phyloP scores from a whole-genome alignment of 2,888 invertebrate species.

The Cordilura impudica region DNA sequence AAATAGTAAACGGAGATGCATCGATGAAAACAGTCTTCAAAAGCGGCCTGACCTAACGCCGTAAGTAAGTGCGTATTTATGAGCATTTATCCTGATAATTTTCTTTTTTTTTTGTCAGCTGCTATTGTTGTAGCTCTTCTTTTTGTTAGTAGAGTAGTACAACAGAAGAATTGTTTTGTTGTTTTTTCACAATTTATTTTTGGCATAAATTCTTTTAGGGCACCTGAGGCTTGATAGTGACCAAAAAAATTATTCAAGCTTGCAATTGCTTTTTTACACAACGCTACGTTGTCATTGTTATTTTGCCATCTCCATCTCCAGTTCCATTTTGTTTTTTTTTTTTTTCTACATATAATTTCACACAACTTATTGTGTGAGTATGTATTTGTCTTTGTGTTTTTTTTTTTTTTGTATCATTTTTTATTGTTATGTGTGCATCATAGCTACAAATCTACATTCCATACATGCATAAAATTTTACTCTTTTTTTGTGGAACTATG shows the following conservation, averaged over 20 bases:
- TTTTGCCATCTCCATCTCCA: neutral
- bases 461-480: conserved; percentile 2
- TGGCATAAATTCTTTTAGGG: conserved; percentile 42
- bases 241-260: conserved; percentile 62
- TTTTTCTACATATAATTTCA: conserved; percentile 6
- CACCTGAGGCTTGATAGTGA: conserved; percentile 63
- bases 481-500: too few relatives aligned
- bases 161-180: neutral
- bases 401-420: conserved; percentile 31
- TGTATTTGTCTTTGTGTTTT: neutral
- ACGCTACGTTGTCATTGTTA: neutral
- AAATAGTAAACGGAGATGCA: neutral
- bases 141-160: conserved; percentile 5
- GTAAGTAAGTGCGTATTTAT: conserved; percentile 21
- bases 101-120: conserved; percentile 36
- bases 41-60: conserved; percentile 15
- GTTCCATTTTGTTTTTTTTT: neutral
- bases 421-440: conserved; percentile 10
- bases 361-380: neutral
- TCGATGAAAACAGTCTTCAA: neutral
- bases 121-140: conserved; percentile 1
- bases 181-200: conserved; percentile 20
- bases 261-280: conserved; percentile 41
- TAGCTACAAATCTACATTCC: neutral
- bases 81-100: conserved; percentile 19